Percentiles rank a stretch among this genome's conserved stretches.
phyloP scores from a whole-genome alignment of 2,888 invertebrate species.

The Glyphotaelius pellucidus region DNA sequence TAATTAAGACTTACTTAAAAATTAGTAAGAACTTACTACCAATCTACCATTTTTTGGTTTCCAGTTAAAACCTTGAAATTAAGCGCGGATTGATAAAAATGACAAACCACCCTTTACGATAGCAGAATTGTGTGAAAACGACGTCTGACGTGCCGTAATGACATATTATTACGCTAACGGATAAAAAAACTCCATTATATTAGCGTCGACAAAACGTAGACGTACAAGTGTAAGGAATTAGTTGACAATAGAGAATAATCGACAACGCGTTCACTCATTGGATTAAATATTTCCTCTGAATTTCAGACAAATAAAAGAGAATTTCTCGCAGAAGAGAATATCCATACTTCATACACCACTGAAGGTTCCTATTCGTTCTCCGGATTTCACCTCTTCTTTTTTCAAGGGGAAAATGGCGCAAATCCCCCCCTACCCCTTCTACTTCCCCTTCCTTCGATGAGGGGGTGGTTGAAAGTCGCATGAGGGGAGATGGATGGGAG shows the following conservation, averaged over 20 bases:
- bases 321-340: not conserved
- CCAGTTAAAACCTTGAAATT: not conserved
- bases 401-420: slow-evolving; percentile 34
- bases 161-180: not conserved
- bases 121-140: not conserved
- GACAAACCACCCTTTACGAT: not conserved
- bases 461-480: not conserved
- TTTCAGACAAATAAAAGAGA: not conserved
- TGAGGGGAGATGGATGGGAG: not conserved
- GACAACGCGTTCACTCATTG: not conserved
- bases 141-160: not conserved
- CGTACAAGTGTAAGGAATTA: not conserved
- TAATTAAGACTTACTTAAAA: too few relatives aligned
- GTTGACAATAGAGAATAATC: slow-evolving; percentile 2
- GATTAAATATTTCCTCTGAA: not conserved
- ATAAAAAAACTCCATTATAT: not conserved
- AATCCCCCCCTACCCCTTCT: not conserved
- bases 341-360: not conserved
- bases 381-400: slow-evolving; percentile 8
- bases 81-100: not conserved
- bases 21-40: too few relatives aligned
- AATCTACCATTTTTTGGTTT: not conserved
- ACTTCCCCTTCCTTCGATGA: not conserved
- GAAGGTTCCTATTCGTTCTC: slow-evolving; percentile 4
- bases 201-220: not conserved